Evolutionary conservation across 2,888 invertebrate genomes (phyloP).

Genomic region (Drepana falcataria): DNA sequence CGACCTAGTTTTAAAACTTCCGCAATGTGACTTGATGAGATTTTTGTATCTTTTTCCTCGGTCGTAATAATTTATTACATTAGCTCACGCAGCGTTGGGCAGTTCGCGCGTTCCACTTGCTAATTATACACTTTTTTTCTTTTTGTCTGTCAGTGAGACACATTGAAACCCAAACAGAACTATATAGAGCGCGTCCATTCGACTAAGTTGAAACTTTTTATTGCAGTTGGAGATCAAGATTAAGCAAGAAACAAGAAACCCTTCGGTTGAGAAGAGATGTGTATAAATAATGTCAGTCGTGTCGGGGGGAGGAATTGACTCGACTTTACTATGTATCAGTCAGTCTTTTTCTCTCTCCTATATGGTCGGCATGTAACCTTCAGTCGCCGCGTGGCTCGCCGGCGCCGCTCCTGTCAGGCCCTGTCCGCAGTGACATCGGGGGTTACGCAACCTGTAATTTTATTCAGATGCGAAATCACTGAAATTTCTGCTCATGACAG

Average conservation of each 20-base stretch:
- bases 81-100: constrained; percentile 22
- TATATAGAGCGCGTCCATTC: constrained; percentile 15
- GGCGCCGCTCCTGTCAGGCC: constrained; percentile 19
- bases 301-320: constrained; percentile 84
- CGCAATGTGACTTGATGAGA: constrained; percentile 58
- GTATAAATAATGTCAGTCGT: constrained; percentile 56
- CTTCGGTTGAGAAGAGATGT: constrained; percentile 35
- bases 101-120: constrained; percentile 22
- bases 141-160: constrained; percentile 48
- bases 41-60: constrained; percentile 44
- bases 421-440: constrained; percentile 73
- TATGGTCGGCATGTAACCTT: constrained; percentile 75
- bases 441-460: constrained; percentile 71
- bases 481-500: constrained; percentile 70
- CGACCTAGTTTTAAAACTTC: constrained; percentile 71
- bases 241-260: constrained; percentile 24
- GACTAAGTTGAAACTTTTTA: constrained; percentile 24
- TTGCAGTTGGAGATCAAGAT: constrained; percentile 39
- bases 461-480: constrained; percentile 71
- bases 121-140: constrained; percentile 37
- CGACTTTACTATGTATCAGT: constrained; percentile 78
- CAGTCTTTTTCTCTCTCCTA: constrained; percentile 91
- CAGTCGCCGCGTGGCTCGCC: constrained; percentile 22
- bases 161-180: constrained; percentile 17
- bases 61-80: constrained; percentile 18